Conservation (phyloP, 1,140 invertebrate genomes). For the Musca vetustissima region DNA sequence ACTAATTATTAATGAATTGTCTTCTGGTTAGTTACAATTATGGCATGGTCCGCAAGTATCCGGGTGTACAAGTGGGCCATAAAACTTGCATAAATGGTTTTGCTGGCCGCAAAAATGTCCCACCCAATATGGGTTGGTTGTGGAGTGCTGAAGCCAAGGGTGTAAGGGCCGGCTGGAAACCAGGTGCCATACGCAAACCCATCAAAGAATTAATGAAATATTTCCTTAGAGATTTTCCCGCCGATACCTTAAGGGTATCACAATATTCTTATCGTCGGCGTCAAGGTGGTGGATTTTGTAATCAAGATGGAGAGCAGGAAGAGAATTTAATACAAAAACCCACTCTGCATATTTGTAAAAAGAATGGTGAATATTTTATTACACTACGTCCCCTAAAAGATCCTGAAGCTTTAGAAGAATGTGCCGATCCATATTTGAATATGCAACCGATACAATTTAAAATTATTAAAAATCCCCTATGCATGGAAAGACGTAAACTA, state of each 20-base stretch:
- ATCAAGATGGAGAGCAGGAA: not conserved
- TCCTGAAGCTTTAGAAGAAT: conserved; percentile 22
- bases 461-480: conserved; percentile 40
- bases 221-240: conserved; percentile 47
- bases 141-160: conserved; percentile 42
- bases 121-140: conserved; percentile 53
- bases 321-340: conserved; percentile 41
- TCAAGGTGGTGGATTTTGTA: not conserved
- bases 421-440: conserved; percentile 45
- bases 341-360: conserved; percentile 49
- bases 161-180: conserved; percentile 39
- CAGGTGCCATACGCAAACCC: conserved; percentile 46
- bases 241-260: conserved; percentile 41
- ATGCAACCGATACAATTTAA: conserved; percentile 51
- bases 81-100: conserved; percentile 9
- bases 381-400: conserved; percentile 48
- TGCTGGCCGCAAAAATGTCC: conserved; percentile 32
- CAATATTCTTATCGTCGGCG: conserved; percentile 38
- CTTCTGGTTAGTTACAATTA: conserved; percentile 24
- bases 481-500: conserved; percentile 37
- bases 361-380: conserved; percentile 46
- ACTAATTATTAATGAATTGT: not conserved
- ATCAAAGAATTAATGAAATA: conserved; percentile 47
- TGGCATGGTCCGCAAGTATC: conserved; percentile 14
- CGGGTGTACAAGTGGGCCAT: conserved; percentile 17